Evolutionary conservation across 2,888 invertebrate species (phyloP), one percentile per base, ranked within the genome.

Genomic region (Athrips mouffetella): DNA sequence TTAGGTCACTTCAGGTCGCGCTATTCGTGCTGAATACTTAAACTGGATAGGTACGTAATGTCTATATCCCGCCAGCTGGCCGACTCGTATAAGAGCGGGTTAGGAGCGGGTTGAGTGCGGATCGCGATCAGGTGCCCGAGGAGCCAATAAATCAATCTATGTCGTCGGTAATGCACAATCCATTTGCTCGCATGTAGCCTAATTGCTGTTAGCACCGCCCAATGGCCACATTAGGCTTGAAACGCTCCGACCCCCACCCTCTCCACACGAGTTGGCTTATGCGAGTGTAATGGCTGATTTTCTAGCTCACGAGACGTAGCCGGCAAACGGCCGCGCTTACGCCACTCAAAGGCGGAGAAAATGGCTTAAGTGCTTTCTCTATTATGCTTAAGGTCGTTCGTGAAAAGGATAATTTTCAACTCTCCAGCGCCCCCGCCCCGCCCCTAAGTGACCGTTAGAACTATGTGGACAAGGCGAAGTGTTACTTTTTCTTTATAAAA

Each of bases 301-400:
- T 87, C 87, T 86, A 87, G 87, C 85, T 86, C 86, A 79, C 74
- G 80, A 80, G 78, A 80, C 79, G 79, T 76, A 75, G 76, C 77
- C 75, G 73, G 78, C 85, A 84, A 86, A 86, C 80, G 81, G 79
- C 73, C 80, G 70, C 83, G 82, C 87, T 88, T 87, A 88, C 84
- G 80, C 80, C 85, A 87, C 84, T 87, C 84, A 88, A 88, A 88
- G 85, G 86, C 87, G 85, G 87, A 80, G 87, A 88, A 87, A 87
- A 87, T 88, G 85, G 85, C 84, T 88, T 86, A 88, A 88, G 88
- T 88, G 88, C 88, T 87, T 84, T 87, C 86, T 88, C 88, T 88
- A 87, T 87, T 88, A 88, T 88, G 76, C 79, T 88, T 85, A 86
- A 87, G 87, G 84, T 79, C 86, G 84, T 82, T 88, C 80, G 76